Evolutionary conservation across 1,140 invertebrate species (phyloP), one percentile per base, ranked within the genome.

Genomic region (Papilio helenus): DNA sequence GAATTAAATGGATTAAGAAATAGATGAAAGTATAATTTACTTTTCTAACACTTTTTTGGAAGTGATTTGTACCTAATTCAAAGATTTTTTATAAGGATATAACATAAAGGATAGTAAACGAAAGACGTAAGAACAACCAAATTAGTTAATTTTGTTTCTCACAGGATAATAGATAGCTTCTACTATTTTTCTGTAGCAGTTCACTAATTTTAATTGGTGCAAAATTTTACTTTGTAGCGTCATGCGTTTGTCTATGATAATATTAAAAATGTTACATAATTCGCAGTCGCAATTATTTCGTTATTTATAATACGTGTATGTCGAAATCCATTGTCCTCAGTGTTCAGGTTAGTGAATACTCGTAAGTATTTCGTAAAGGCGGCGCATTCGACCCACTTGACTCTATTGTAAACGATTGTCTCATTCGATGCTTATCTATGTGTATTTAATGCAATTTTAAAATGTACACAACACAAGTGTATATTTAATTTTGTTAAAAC

Each of bases 311-410:
- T 68, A 68, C 23, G 61, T 29, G 1, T 26, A 68, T 68, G 61
- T 68, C 7, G 61, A 34, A 29, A 68, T 29, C 26, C 14, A 68
- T 68, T 68, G 71, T 72, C 71, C 71, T 72, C 42, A 72, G 34
- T 44, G 71, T 44, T 72, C 61, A 68, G 61, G 23, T 68, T 68
- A 68, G 61, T 68, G 61, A 68, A 68, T 34, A n/a, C n/a, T n/a
- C n/a, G n/a, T n/a, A 68, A 68, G 8, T 46, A 74, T 74, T 74
- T 74, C 72, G 72, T 74, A 74, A 74, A 74, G 16, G 71, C 72
- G 42, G 12, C 72, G 72, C 72, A 74, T 46, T 74, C 72, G 39
- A 44, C 39, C 39, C 72, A 74, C 72, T 49, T 74, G 72, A 74
- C 39, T n/a, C n/a, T 29, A 74, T 74, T 74, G 72, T 74, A 46